Evolutionary conservation across 2,888 invertebrate species (phyloP).

Genomic region (Platycheirus albimanus): DNA sequence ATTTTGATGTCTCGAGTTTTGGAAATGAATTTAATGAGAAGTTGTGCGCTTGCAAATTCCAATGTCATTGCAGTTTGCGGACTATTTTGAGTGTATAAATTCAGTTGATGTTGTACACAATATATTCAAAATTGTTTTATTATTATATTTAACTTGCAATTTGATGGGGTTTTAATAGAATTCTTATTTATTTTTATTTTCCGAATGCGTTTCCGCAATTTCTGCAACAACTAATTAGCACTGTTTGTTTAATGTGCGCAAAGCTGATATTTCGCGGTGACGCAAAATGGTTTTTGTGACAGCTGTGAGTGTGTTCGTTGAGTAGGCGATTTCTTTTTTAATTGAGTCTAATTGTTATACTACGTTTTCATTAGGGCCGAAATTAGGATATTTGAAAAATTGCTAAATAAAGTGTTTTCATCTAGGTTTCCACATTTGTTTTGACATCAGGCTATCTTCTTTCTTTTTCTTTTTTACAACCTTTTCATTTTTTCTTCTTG

Average conservation of each 20-base stretch:
- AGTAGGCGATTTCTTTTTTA: neutral
- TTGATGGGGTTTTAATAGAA: slow-evolving; percentile 17
- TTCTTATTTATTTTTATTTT: slow-evolving; percentile 55
- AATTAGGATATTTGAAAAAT: too few relatives aligned
- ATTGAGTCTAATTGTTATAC: too few relatives aligned
- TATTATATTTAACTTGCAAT: slow-evolving; percentile 32
- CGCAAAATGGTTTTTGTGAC: slow-evolving; percentile 61
- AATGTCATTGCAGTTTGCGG: slow-evolving; percentile 66
- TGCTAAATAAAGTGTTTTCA: too few relatives aligned
- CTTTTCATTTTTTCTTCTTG: too few relatives aligned
- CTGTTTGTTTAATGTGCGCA: slow-evolving; percentile 51
- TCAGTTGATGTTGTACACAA: slow-evolving; percentile 4
- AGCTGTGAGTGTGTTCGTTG: slow-evolving; percentile 47
- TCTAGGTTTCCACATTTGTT: too few relatives aligned
- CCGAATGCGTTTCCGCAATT: slow-evolving; percentile 56
- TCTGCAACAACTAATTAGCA: slow-evolving; percentile 71
- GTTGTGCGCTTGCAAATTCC: slow-evolving; percentile 59
- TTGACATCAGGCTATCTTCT: too few relatives aligned
- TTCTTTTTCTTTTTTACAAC: too few relatives aligned
- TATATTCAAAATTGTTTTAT: slow-evolving; percentile 10
- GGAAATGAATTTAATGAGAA: slow-evolving; percentile 45
- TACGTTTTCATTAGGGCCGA: too few relatives aligned
- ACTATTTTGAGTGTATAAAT: neutral
- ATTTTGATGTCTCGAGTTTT: slow-evolving; percentile 44
- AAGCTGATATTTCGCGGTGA: slow-evolving; percentile 65